Conservation (phyloP, 2,113 vertebrate species). For the Neopipo cinnamomea region DNA sequence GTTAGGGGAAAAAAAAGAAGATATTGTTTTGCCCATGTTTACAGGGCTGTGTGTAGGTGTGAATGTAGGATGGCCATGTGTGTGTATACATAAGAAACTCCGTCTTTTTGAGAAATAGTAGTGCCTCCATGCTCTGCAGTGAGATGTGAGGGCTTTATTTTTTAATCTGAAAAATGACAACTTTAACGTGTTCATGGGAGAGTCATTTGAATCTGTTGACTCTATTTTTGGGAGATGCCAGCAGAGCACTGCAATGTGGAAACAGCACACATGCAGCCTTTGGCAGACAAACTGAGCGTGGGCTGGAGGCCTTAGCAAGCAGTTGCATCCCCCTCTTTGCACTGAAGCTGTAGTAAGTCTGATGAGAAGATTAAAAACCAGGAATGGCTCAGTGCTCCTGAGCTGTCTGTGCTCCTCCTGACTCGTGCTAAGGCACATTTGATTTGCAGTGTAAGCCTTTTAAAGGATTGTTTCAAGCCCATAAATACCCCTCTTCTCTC, state of each 20-base stretch:
- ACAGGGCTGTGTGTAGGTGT: not conserved
- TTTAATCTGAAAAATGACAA: not conserved
- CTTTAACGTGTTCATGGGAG: not conserved
- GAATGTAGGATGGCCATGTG: too few species aligned
- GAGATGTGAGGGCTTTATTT: not conserved
- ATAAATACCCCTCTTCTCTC: not conserved
- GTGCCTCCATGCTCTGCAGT: not conserved
- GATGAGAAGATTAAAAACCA: not conserved
- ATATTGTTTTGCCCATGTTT: not conserved
- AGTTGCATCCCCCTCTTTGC: not conserved
- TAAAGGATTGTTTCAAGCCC: not conserved
- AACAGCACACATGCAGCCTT: not conserved
- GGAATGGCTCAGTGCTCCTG: not conserved
- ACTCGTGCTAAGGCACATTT: not conserved
- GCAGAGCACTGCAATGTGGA: not conserved
- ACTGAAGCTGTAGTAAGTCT: not conserved
- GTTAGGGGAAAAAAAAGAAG: not conserved
- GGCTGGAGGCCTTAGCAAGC: not conserved
- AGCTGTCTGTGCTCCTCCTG: not conserved
- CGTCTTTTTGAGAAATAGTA: not conserved
- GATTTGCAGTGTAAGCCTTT: not conserved
- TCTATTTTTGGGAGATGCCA: not conserved
- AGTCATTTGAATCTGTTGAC: not conserved
- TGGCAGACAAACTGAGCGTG: not conserved
- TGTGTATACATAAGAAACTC: not conserved